Evolutionary conservation across 1,140 invertebrate genomes (phyloP).

Genomic region (Camponotus pennsylvanicus): DNA sequence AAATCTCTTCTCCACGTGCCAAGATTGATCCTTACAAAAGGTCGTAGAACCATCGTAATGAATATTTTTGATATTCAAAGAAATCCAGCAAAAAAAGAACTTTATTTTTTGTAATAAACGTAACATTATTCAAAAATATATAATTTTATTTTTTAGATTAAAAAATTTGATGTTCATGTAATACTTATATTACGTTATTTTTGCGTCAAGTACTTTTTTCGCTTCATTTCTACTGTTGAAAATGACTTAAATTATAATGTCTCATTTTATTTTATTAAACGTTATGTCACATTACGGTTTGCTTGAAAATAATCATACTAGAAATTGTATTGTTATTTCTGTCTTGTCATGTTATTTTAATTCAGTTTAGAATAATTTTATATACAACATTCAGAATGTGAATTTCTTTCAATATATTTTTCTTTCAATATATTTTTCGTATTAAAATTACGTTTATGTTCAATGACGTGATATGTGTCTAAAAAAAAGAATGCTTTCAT

Average conservation of each 20-base stretch:
- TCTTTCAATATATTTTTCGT: neutral
- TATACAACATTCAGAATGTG: neutral
- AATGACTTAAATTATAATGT: neutral
- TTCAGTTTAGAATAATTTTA: neutral
- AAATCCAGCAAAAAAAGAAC: neutral
- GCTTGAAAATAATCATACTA: neutral
- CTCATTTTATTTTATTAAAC: conserved; percentile 1
- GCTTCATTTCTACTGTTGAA: neutral
- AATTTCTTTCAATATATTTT: neutral
- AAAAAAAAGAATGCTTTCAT: neutral
- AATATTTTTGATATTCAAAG: neutral
- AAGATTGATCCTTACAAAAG: neutral
- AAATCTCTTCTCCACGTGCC: neutral
- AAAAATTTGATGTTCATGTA: too few relatives aligned
- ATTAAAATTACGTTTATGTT: neutral
- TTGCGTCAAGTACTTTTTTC: neutral
- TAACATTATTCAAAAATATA: neutral
- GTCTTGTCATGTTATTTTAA: conserved; percentile 8
- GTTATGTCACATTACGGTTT: neutral
- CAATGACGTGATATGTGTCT: too few relatives aligned
- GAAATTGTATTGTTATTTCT: too few relatives aligned
- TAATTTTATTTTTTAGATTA: neutral
- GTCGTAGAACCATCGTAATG: neutral
- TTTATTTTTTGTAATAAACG: neutral
- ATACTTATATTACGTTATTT: neutral